Base-by-base conservation (phyloP, 2,113 vertebrate species). In the Sinocyclocheilus rhinocerous region DNA sequence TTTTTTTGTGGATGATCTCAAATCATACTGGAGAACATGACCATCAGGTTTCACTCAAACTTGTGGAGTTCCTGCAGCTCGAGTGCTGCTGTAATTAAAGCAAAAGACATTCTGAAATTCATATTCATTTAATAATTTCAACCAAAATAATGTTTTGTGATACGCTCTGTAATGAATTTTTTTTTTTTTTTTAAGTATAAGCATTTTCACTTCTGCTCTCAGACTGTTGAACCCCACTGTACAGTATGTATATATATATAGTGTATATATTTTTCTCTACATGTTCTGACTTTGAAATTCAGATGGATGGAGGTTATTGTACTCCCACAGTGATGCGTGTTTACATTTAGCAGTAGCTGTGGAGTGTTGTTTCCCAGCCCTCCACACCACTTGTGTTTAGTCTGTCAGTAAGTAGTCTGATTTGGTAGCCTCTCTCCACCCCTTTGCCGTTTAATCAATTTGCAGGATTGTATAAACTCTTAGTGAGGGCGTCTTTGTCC, bases 371-470 rank as follows among this genome's bases (percentile, higher is more conserved):
- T 91, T 92, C 91, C 91, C 24, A 92, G 83, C 84, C 80, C 85
- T 39, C 75, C 59, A 83, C 91, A 92, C 90, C 92, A 90, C 92
- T 90, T 84, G 59, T 88, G 84, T 87, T 90, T 79, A 9, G 88
- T 91, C 90, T 92, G 89, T 90, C 93, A 93, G 88, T 93, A 90
- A 90, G 87, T 89, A 73, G 88, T 92, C 91, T 89, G 86, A 80
- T 88, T 85, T 91, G 88, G 57, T 86, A 87, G 88, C 88, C 87
- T 80, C 81, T 91, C 81, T 88, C 89, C 89, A 85, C 69, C 24
- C 83, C 80, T 87, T 89, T 76, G 48, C 78, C 88, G 87, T 91
- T 93, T 93, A 95, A 94, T 95, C 94, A 95, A 93, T 95, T 94
- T 94, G 92, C 90, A 91, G 91, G 87, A 91, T 91, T 91, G 89